Conservation (phyloP, 2,888 invertebrate genomes). For the Xylocampa areola region DNA sequence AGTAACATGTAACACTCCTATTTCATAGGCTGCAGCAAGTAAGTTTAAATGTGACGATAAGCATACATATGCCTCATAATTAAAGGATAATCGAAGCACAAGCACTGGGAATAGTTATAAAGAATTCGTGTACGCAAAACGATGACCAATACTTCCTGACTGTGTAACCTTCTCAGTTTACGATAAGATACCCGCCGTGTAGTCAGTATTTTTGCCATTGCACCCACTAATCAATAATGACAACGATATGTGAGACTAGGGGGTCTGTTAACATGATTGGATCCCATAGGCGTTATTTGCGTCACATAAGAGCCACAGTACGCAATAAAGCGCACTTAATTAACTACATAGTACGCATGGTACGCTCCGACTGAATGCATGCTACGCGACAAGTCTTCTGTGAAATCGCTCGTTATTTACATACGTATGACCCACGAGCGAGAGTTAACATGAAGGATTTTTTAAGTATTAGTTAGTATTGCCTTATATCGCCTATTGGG, state of each 20-base stretch:
- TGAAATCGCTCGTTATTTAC: slow-evolving; percentile 39
- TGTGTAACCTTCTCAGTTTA: no score
- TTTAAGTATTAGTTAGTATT: not conserved
- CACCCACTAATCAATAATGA: no score
- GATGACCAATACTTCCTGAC: no score
- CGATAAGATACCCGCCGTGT: no score
- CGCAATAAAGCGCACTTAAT: slow-evolving; percentile 30
- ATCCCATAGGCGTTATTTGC: slow-evolving; percentile 17
- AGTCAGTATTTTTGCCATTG: no score
- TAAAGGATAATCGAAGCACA: no score
- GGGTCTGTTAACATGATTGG: slow-evolving; percentile 4
- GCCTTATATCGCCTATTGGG: not conserved
- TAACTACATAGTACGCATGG: slow-evolving; percentile 20
- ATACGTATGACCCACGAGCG: not conserved
- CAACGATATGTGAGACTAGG: not conserved
- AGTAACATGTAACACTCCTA: no score
- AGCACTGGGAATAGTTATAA: no score
- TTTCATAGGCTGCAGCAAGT: no score
- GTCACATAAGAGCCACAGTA: slow-evolving; percentile 28
- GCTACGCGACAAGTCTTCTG: slow-evolving; percentile 39
- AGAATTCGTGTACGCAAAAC: no score
- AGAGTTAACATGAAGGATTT: slow-evolving; percentile 12
- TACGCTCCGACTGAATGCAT: slow-evolving; percentile 35
- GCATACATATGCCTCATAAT: no score
- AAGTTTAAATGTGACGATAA: no score